Evolutionary conservation across 2,113 vertebrate genomes (phyloP), one percentile per base, ranked within the genome.

Genomic region (Platichthys stellatus): DNA sequence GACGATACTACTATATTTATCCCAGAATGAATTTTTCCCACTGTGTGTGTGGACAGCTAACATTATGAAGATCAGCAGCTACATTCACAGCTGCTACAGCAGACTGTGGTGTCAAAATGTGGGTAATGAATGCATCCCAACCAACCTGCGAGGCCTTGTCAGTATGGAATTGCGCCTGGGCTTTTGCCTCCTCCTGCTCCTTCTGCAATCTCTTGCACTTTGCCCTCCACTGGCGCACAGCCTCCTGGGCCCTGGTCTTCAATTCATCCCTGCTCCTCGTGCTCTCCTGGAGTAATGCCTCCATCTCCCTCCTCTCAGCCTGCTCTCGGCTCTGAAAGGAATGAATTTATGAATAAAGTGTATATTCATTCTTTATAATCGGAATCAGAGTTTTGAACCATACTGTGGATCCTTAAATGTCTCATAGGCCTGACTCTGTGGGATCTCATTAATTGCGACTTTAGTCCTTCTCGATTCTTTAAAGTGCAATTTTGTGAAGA

Each of bases 221-320:
- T 31, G 95, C 4, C 87, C 96, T 98, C 97, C 97, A 99, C 0
- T 96, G 96, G 49, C 92, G 91, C 64, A 98, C 92, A 7, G 95
- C 89, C 70, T 97, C 96, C 78, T 97, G 96, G 21, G 97, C 97
- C 84, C 95, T 97, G 58, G 72, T 35, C 77, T 95, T 97, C 88
- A 99, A 76, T 57, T 97, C 96, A 23, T 97, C 96, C 80, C 93
- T 93, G 87, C 92, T 96, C 89, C 91, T 95, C 43, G 94, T 94
- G 3, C 53, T 93, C 66, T 97, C 95, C 66, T 92, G 89, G 31
- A 96, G 93, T 80, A 95, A 89, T 8, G 88, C 83, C 81, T 98
- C 96, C 1, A 93, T 92, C 72, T 95, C 94, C 56, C 88, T 92
- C 18, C 82, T 92, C 64, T 94, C 94, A 0, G 84, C 72, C 73